Percentiles rank a stretch among this genome's conserved stretches.
These are phyloP conservation scores for Stegophylla sp. DNA, from an alignment of 2,888 invertebrate genomes.

Conservation along the genomic window DNA sequence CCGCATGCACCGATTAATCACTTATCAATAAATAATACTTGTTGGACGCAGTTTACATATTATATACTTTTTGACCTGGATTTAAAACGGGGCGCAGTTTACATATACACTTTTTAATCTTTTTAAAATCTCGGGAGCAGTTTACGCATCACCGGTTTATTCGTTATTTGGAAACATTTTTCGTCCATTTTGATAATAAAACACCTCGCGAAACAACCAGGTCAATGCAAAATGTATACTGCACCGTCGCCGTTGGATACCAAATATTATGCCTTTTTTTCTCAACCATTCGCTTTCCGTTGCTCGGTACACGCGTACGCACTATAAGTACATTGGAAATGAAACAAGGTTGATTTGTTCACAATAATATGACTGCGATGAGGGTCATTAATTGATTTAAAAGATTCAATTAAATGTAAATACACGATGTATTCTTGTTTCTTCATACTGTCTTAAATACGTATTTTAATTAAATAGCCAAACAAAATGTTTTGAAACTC, in stretches of 20 bases:
- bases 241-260: constrained; percentile 50
- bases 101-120: too few species aligned
- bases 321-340: constrained; percentile 5
- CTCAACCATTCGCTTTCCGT: constrained; percentile 22
- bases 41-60: too few species aligned
- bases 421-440: neutral
- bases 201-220: too few species aligned
- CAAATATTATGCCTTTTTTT: constrained; percentile 42
- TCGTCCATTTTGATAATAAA: constrained; percentile 15
- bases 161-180: constrained; percentile 11
- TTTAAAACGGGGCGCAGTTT: too few species aligned
- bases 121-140: too few species aligned
- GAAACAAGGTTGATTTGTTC: constrained; percentile 46
- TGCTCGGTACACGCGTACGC: constrained; percentile 8
- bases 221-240: constrained; percentile 34
- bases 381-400: constrained; percentile 21
- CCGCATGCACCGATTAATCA: too few species aligned
- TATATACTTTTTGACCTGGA: too few species aligned
- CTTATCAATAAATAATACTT: too few species aligned
- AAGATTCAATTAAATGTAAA: constrained; percentile 14
- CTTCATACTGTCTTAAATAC: neutral
- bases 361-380: neutral
- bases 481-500: too few species aligned
- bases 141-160: neutral
- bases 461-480: too few species aligned